A percentile compares a stretch with the other conserved stretches of the same genome.
Conservation (phyloP, 2,113 vertebrate genomes). For the Toxotes chatareus region DNA sequence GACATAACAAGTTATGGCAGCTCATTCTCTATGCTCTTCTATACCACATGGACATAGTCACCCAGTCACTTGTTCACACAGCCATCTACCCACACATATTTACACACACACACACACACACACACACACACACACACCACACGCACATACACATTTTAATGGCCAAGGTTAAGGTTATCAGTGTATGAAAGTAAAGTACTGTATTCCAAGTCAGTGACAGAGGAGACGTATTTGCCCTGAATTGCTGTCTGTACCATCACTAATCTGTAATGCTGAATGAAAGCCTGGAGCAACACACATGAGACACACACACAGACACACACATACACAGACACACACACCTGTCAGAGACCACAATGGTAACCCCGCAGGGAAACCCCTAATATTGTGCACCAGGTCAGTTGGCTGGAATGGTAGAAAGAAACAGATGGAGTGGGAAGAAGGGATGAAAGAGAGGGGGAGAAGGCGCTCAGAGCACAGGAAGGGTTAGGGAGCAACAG, state of each 20-base stretch:
- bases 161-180: constrained; percentile 49
- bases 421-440: constrained; percentile 69
- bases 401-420: constrained; percentile 52
- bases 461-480: constrained; percentile 7
- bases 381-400: constrained; percentile 63
- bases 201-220: constrained; percentile 42
- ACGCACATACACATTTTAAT: constrained; percentile 7
- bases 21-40: constrained; percentile 67
- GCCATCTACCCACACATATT: background rate
- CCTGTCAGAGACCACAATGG: constrained; percentile 69
- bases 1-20: constrained; percentile 77
- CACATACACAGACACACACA: constrained; percentile 37
- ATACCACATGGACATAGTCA: constrained; percentile 55
- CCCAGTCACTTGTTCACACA: constrained; percentile 29
- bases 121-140: constrained; percentile 6
- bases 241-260: constrained; percentile 38
- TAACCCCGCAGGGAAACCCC: constrained; percentile 58
- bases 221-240: constrained; percentile 32
- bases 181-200: constrained; percentile 25
- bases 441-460: constrained; percentile 33
- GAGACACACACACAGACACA: background rate
- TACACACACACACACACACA: constrained; percentile 22
- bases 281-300: constrained; percentile 46
- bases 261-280: constrained; percentile 57
- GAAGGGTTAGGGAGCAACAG: constrained; percentile 67